Evolutionary conservation across 2,888 invertebrate species (phyloP), one percentile per base, ranked within the genome.

Genomic region (Lithophane ornitopus): DNA sequence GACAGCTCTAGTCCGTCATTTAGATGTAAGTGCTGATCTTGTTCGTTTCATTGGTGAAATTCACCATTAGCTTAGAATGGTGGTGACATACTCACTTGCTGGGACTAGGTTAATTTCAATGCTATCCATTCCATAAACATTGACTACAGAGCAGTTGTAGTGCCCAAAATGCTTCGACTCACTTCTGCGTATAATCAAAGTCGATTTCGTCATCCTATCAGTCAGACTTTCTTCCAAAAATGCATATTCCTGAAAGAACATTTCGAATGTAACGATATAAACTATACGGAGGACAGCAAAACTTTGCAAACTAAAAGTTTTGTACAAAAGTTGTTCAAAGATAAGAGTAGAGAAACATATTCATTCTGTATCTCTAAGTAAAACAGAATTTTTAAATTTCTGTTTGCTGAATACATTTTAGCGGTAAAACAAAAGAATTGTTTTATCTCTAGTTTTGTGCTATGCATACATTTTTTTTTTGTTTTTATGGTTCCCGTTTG

Each of bases 81-180:
- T 28, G 3, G 41, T 12, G 1, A 39, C 0, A 61, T 86, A 97
- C 98, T 98, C 97, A 99, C 99, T 98, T 96, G 99, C 98, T 85
- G 98, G 98, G 92, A 98, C 97, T 83, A 99, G 97, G 80, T 97
- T 97, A 81, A 99, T 99, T 92, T 98, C 97, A 86, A 98, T 97
- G 63, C 98, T 98, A 91, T 98, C 99, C 81, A 97, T 97, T 46
- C 99, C 99, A 91, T 98, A 99, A 44, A 98, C 97, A 93, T 99
- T 99, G 71, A 98, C 97, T n/a, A 99, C 99, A 67, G 98, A 98
- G 93, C 99, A 99, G 94, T 99, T 99, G 96, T 99, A 99, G 81
- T 97, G 97, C 44, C 99, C 99, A 93, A 98, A 99, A 94, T 99
- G 99, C 86, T 97, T 97, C 56, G 97, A 97, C 89, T 98, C 97